Percentiles rank a stretch among this genome's conserved stretches.
phyloP scores from a whole-genome alignment of 1,140 invertebrate species.

The Caenorhabditis latens region DNA sequence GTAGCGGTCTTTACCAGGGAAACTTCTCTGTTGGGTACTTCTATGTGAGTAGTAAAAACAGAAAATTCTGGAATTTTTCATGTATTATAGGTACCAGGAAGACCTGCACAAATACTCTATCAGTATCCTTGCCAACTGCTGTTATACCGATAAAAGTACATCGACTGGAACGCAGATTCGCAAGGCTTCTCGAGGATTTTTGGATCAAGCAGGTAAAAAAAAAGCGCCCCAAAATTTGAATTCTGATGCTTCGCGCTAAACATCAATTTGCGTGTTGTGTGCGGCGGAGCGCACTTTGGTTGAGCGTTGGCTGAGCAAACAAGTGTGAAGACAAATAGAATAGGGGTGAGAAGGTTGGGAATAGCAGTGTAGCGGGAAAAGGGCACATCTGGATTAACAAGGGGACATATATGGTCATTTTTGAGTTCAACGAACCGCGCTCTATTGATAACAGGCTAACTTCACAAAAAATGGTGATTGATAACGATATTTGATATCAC shows the following conservation, averaged over 20 bases:
- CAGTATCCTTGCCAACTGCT: conserved; percentile 23
- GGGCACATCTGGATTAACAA: too few relatives aligned
- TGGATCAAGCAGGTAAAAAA: conserved; percentile 18
- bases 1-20: conserved; percentile 18
- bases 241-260: neutral
- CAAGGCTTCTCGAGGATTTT: neutral
- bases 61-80: too few relatives aligned
- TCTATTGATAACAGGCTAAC: too few relatives aligned
- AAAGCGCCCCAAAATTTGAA: neutral
- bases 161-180: conserved; percentile 28
- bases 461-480: too few relatives aligned
- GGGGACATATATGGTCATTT: too few relatives aligned
- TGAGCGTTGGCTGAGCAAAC: too few relatives aligned
- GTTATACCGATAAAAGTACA: conserved; percentile 26
- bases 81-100: neutral
- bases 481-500: too few relatives aligned
- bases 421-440: too few relatives aligned
- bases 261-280: neutral
- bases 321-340: too few relatives aligned
- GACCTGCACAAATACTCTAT: conserved; percentile 1
- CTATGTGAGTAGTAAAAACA: neutral
- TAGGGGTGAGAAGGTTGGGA: too few relatives aligned
- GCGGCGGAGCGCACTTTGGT: neutral
- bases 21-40: neutral
- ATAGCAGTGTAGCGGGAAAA: too few relatives aligned